phyloP scores from a whole-genome alignment of 2,797 vertebrate species.

The Streptopelia turtur region DNA sequence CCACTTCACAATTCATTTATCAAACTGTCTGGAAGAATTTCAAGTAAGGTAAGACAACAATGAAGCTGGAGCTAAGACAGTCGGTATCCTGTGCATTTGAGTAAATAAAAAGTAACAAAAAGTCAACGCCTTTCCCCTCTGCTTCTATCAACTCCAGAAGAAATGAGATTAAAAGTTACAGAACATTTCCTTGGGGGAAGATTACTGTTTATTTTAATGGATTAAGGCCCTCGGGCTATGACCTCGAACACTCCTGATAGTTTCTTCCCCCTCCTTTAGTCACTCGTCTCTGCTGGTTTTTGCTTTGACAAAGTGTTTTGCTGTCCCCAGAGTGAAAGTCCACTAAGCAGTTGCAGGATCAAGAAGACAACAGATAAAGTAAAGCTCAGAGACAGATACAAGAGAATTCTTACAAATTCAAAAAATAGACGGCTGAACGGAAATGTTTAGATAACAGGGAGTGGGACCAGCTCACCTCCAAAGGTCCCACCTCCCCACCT shows the following conservation, averaged over 20 bases:
- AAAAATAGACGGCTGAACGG: accelerated
- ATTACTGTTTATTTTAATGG: constrained; percentile 29
- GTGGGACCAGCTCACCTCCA: background rate
- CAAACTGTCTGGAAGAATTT: constrained; percentile 14
- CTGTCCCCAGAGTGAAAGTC: background rate
- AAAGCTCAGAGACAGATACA: background rate
- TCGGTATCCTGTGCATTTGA: background rate
- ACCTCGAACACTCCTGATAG: background rate
- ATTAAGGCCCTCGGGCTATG: background rate
- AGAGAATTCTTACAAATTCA: background rate
- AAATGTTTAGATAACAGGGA: background rate
- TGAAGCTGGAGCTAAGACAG: background rate
- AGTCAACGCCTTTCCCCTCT: constrained; percentile 33
- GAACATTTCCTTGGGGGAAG: constrained; percentile 26
- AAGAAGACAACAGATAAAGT: background rate
- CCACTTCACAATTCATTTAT: background rate
- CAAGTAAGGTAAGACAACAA: background rate
- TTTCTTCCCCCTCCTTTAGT: background rate
- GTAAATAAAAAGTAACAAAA: constrained; percentile 19
- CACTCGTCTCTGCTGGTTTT: background rate
- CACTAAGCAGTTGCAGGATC: background rate
- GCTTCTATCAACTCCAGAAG: constrained; percentile 46
- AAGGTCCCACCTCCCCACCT: background rate
- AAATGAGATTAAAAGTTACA: constrained; percentile 41
- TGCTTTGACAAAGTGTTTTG: background rate